Evolutionary conservation across 2,113 vertebrate genomes (phyloP), one percentile per base, ranked within the genome.

Genomic region (Sorex fumeus): DNA sequence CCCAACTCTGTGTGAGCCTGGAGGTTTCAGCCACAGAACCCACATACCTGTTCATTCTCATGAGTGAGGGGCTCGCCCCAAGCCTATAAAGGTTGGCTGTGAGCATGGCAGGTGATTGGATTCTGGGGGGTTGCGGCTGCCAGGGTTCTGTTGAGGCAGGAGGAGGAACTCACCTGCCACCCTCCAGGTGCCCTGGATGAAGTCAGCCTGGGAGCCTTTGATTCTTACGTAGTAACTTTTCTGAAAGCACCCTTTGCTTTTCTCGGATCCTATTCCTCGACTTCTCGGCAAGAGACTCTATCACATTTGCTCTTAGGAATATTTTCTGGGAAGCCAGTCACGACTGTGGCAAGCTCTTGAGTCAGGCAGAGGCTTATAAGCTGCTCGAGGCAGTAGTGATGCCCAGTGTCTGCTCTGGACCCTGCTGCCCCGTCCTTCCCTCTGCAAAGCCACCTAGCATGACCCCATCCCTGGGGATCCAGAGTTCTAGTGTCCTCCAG

Each of bases 181-280:
- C 40, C 40, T 40, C 40, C 40, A 40, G 40, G 40, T 40, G 7
- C 40, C 40, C 40, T 4, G 40, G 50, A 32, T 32, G 34, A 87
- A 80, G 60, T 90, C 32, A 21, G 85, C 66, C 34, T 81, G 6
- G 60, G 10, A 66, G 10, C 34, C 60, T 80, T 77, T 81, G 82
- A 86, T 64, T 88, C 87, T 82, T 91, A 34, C 47, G 77, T 88
- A 78, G 69, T 74, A 84, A 70, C 18, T 82, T 88, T 72, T 70
- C 34, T 83, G 83, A 93, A 60, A 83, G 50, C 88, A n/a, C 2
- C 2, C 70, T 70, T 86, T 82, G 15, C 5, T 75, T 62, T 84
- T 57, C 32, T 74, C 21, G 27, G 72, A 88, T 50, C 8, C 70
- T 60, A 40, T 27, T 11, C 19, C 43, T 53, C 30, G 74, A 23